These are phyloP conservation scores for Pseudococcus viburni DNA, from an alignment of 2,888 invertebrate genomes.

Conservation along the genomic window DNA sequence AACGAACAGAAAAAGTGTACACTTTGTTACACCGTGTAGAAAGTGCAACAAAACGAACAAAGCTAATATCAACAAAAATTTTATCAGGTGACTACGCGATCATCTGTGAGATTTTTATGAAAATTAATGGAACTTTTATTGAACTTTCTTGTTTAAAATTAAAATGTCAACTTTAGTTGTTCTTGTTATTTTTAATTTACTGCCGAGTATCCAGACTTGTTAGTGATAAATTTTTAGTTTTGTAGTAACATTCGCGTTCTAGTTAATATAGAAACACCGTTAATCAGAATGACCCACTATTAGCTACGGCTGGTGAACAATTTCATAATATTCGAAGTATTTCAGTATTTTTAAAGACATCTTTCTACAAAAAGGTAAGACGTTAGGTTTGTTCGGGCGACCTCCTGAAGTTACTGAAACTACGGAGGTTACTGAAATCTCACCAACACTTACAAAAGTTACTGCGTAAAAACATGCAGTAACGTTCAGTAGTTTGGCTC, in stretches of 20 bases:
- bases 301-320: neutral
- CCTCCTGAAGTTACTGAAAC: too few relatives aligned
- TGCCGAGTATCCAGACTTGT: neutral
- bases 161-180: neutral
- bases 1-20: too few relatives aligned
- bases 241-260: neutral
- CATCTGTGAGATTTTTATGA: constrained; percentile 13
- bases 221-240: neutral
- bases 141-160: constrained; percentile 1
- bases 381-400: too few relatives aligned
- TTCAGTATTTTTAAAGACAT: neutral
- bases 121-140: neutral
- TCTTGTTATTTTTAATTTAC: neutral
- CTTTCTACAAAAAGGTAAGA: neutral
- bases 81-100: constrained; percentile 9
- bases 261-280: neutral
- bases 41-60: too few relatives aligned
- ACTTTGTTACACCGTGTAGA: too few relatives aligned
- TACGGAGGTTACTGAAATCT: too few relatives aligned
- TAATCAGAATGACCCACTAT: constrained; percentile 8
- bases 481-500: too few relatives aligned
- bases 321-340: neutral
- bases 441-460: too few relatives aligned
- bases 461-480: too few relatives aligned
- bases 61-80: neutral